phyloP scores from a whole-genome alignment of 2,797 vertebrate genomes.

The Lepilemur septentrionalis region DNA sequence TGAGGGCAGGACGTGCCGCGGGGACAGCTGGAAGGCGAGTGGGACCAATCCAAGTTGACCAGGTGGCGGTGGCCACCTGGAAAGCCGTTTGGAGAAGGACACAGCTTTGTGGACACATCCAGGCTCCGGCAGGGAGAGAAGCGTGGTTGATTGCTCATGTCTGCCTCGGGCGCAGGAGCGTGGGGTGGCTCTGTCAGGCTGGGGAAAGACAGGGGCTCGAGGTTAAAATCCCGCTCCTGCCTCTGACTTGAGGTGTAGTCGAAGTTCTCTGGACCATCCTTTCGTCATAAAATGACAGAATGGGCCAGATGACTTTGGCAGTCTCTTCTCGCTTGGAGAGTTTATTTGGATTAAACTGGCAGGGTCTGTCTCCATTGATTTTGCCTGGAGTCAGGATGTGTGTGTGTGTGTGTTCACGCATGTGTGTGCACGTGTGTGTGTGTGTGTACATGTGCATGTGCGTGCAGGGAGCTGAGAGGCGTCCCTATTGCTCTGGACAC shows the following conservation, averaged over 20 bases:
- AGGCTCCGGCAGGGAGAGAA: background rate
- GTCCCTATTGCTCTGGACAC: background rate
- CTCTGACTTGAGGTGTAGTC: background rate
- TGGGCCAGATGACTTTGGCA: background rate
- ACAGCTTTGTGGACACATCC: background rate
- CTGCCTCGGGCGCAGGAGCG: background rate
- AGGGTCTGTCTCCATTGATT: background rate
- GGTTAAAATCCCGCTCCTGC: background rate
- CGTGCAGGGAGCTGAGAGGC: fast-evolving
- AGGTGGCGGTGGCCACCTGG: background rate
- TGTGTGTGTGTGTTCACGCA: too few species aligned
- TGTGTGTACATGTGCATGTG: background rate
- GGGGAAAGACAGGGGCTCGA: background rate
- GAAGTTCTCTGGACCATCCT: background rate
- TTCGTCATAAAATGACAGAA: background rate
- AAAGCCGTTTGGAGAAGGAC: background rate
- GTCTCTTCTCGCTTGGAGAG: background rate
- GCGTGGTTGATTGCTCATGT: background rate
- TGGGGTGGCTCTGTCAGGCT: background rate
- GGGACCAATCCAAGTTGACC: background rate
- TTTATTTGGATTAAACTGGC: background rate
- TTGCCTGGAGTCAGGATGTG: background rate
- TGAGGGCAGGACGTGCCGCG: fast-evolving
- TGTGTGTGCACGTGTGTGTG: background rate
- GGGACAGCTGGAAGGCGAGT: background rate